These are phyloP conservation scores for Lindbergichthys nudifrons DNA, from an alignment of 2,797 vertebrate genomes.

Conservation along the genomic window DNA sequence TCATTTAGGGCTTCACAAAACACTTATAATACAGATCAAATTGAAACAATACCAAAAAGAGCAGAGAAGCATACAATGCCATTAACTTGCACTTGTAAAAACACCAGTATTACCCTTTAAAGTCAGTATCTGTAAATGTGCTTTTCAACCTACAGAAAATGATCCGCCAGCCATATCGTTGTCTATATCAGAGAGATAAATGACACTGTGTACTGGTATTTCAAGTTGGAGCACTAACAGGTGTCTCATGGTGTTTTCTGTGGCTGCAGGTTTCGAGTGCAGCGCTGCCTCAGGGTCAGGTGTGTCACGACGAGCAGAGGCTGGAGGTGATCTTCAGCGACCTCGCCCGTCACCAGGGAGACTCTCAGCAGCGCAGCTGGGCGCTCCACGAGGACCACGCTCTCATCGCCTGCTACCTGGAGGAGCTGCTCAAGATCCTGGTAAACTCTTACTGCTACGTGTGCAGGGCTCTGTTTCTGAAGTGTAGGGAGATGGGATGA, in stretches of 20 bases:
- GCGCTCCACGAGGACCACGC: constrained; percentile 95
- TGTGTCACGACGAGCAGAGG: constrained; percentile 96
- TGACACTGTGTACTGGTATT: constrained; percentile 22
- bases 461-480: background rate
- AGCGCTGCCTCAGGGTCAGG: constrained; percentile 92
- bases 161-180: background rate
- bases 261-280: constrained; percentile 85
- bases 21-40: background rate
- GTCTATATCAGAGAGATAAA: background rate
- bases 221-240: constrained; percentile 14
- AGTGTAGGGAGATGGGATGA: background rate
- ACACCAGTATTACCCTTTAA: background rate
- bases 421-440: constrained; percentile 97
- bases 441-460: constrained; percentile 65
- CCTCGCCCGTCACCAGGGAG: constrained; percentile 91
- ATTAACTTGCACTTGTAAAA: background rate
- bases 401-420: constrained; percentile 95
- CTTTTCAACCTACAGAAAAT: background rate
- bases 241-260: background rate
- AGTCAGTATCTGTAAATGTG: background rate
- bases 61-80: background rate
- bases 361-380: constrained; percentile 98
- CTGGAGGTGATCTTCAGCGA: constrained; percentile 97
- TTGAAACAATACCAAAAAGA: background rate
- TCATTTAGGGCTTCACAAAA: background rate